Evolutionary conservation across 1,140 invertebrate species (phyloP).

Genomic region (Lepidurus couesii): DNA sequence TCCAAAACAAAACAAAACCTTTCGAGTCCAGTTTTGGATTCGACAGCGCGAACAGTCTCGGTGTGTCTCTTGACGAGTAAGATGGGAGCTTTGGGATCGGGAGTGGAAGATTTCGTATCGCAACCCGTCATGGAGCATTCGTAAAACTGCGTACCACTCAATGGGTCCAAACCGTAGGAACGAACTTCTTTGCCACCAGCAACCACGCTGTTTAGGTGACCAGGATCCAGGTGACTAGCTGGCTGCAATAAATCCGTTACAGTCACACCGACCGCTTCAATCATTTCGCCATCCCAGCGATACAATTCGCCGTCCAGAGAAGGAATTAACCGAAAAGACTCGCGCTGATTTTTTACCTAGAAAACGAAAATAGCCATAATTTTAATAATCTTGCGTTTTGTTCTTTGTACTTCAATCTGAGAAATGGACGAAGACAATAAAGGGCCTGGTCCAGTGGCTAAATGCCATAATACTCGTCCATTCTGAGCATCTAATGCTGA

Average conservation of each 20-base stretch:
- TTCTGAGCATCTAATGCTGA: slow-evolving; percentile 64
- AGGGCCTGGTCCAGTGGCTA: slow-evolving; percentile 63
- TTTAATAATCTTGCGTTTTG: slow-evolving; percentile 18
- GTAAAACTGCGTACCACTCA: slow-evolving; percentile 68
- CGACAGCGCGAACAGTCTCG: slow-evolving; percentile 78
- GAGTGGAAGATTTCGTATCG: slow-evolving; percentile 48
- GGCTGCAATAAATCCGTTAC: slow-evolving; percentile 76
- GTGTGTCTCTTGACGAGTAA: slow-evolving; percentile 72
- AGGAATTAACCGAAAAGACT: slow-evolving; percentile 80
- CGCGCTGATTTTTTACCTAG: slow-evolving; percentile 75
- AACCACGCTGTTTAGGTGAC: slow-evolving; percentile 63
- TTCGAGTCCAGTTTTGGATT: slow-evolving; percentile 72
- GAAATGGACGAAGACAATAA: slow-evolving; percentile 79
- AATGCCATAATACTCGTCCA: slow-evolving; percentile 66
- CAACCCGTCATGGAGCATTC: slow-evolving; percentile 71
- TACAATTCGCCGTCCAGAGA: slow-evolving; percentile 84
- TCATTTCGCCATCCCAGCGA: slow-evolving; percentile 78
- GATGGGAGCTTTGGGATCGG: slow-evolving; percentile 55
- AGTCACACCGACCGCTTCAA: slow-evolving; percentile 78
- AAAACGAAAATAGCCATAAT: slow-evolving; percentile 39
- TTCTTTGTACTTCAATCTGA: slow-evolving; percentile 60
- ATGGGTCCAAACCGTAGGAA: slow-evolving; percentile 62
- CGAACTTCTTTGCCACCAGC: slow-evolving; percentile 52
- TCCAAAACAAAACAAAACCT: slow-evolving; percentile 50
- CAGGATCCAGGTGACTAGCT: slow-evolving; percentile 70